Evolutionary conservation across 2,113 vertebrate species (phyloP), one percentile per base, ranked within the genome.

Genomic region (Corapipo altera): DNA sequence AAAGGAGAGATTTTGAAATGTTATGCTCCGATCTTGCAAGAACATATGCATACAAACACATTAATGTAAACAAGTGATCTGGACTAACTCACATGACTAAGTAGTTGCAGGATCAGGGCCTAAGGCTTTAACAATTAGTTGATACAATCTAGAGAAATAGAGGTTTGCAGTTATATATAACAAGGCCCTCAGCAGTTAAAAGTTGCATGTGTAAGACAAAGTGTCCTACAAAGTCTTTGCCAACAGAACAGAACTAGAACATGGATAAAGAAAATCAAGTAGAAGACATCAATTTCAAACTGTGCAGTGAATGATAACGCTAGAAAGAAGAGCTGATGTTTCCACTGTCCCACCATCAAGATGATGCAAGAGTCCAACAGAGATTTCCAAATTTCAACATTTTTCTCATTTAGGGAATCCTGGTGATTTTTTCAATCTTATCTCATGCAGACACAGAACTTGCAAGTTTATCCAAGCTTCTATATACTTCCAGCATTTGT

Each of bases 101-200:
- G 26, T 33, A 49, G 37, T 69, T 88, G 33, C 28, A 59, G 62
- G 43, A 91, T 85, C 54, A 89, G 51, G 39, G 71, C 91, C 92
- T 75, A 88, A 91, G 74, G 94, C 86, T 96, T 86, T 88, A 95
- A 76, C 81, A 96, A 93, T 91, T 89, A 96, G 30, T 81, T 96
- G 95, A 97, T 89, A 91, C 12, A 41, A 97, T 92, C 96, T 96
- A 72, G 66, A 83, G 43, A 81, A 66, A 61, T 2, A 58, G 28
- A 62, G 21, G 19, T 82, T 44, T 67, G 37, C 43, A 84, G 71
- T 69, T 71, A 87, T 15, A 88, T 54, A 70, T 51, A 91, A 66
- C 54, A 48, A 52, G 35, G 54, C 19, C 78, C 69, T 75, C 55
- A 86, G 82, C 32, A 96, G 51, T 86, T 73, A 95, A 90, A 82